Evolutionary conservation across 37 sponge, comb jelly and placozoan genomes (phyloP).

Genomic region (Hormiphora californensis): DNA sequence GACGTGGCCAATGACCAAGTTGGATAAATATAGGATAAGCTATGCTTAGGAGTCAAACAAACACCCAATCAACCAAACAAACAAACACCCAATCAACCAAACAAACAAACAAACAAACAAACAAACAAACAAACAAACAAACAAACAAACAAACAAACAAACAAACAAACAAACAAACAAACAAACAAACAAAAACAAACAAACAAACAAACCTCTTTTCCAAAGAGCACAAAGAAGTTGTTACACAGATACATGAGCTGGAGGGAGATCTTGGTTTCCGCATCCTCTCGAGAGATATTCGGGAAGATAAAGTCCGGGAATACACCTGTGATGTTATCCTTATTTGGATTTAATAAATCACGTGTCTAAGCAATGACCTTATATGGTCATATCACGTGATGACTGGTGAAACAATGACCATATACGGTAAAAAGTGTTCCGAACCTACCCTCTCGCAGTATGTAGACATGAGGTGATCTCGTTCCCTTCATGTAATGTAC

Average conservation of each 20-base stretch:
- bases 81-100: no score
- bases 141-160: no score
- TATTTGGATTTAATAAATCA: neutral
- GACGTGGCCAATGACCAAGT: no score
- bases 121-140: no score
- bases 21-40: no score
- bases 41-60: no score
- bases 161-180: no score
- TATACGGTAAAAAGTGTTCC: neutral
- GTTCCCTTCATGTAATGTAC: slow-evolving; percentile 33
- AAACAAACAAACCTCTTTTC: slow-evolving; percentile 7
- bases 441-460: neutral
- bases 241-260: slow-evolving; percentile 48
- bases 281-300: slow-evolving; percentile 8
- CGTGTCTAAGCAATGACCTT: neutral
- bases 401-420: neutral
- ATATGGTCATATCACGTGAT: neutral
- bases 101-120: no score
- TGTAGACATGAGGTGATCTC: slow-evolving; percentile 34
- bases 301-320: slow-evolving; percentile 49
- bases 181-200: no score
- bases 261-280: slow-evolving; percentile 15
- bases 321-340: neutral
- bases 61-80: no score
- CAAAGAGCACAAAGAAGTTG: slow-evolving; percentile 49